A percentile compares a stretch with the other conserved stretches of the same genome.
Conservation (phyloP, 2,113 vertebrate genomes). For the Pterocles burchelli region DNA sequence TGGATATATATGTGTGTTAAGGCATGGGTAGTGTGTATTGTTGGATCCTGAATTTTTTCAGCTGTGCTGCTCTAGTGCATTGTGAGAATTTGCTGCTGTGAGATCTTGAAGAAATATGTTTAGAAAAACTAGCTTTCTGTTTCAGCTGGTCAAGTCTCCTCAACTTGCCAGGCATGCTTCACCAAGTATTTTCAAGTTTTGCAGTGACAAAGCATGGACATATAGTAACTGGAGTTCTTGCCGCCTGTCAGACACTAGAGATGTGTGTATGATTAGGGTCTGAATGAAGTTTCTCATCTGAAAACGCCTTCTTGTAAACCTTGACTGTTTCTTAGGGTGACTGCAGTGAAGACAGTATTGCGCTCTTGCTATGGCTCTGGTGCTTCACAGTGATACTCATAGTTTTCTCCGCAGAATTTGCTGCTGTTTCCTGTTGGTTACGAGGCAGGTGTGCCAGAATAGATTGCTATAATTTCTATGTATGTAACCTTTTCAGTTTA, state of each 20-base stretch:
- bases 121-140: neutral
- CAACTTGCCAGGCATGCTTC: neutral
- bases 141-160: neutral
- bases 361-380: neutral
- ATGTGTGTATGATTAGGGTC: neutral
- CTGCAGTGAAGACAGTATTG: neutral
- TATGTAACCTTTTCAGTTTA: neutral
- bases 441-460: neutral
- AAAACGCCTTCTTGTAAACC: neutral
- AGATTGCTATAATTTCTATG: neutral
- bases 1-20: rapidly evolving
- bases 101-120: neutral
- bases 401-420: neutral
- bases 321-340: neutral
- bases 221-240: neutral
- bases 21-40: neutral
- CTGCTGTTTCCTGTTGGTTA: neutral
- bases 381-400: neutral
- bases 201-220: neutral
- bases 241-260: neutral
- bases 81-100: neutral
- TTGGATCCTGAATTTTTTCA: neutral
- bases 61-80: neutral
- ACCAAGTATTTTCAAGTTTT: neutral
- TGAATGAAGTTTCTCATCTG: neutral